Percentiles rank a stretch among this genome's conserved stretches.
These are phyloP conservation scores for Muntiacus reevesi DNA, from an alignment of 2,113 vertebrate genomes.

Conservation along the genomic window DNA sequence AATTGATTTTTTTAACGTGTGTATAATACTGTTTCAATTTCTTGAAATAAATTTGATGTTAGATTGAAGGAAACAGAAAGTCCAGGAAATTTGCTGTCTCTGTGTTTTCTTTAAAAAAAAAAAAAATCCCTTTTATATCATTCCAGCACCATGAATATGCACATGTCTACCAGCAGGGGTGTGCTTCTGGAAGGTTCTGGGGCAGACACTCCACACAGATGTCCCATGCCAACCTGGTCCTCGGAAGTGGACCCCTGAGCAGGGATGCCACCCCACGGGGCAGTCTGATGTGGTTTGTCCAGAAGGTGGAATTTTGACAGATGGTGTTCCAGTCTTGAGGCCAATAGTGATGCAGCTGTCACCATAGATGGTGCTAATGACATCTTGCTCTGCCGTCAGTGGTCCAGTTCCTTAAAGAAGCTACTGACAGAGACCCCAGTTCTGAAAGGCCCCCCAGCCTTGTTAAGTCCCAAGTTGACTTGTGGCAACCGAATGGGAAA, in stretches of 20 bases:
- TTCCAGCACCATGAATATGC: not conserved
- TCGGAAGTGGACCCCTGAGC: not conserved
- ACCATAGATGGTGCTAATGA: not conserved
- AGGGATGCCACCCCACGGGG: not conserved
- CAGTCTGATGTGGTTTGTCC: not conserved
- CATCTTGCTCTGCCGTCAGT: not conserved
- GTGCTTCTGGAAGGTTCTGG: not conserved
- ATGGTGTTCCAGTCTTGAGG: not conserved
- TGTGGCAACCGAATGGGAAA: not conserved
- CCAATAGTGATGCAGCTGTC: too few relatives aligned
- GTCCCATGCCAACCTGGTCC: not conserved
- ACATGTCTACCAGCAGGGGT: not conserved
- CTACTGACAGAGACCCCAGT: not conserved
- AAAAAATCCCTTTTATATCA: not conserved
- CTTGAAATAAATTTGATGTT: not conserved
- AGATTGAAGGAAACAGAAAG: not conserved
- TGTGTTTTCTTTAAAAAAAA: not conserved
- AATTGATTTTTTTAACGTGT: not conserved
- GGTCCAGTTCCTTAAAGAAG: not conserved
- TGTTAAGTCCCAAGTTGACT: not conserved
- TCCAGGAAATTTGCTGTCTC: not conserved
- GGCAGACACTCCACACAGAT: accelerated
- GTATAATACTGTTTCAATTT: not conserved
- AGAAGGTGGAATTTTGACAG: not conserved
- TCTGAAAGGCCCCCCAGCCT: not conserved